phyloP scores from a whole-genome alignment of 2,888 invertebrate species.

The Drosophila quinaria region DNA sequence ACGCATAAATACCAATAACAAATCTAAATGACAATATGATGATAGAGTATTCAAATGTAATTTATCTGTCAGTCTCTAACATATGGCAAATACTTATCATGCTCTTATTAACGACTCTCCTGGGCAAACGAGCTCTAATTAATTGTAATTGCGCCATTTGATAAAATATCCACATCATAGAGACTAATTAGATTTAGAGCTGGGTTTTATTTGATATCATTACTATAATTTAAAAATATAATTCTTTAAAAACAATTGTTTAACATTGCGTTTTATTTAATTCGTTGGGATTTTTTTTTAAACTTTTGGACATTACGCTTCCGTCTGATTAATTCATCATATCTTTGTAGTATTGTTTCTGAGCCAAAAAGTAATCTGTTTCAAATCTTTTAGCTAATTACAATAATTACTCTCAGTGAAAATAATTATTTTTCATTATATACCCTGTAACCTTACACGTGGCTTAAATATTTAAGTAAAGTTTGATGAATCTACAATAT shows the following conservation, averaged over 20 bases:
- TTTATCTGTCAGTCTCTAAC: background rate
- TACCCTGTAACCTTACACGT: background rate
- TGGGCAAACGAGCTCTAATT: background rate
- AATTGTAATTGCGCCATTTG: constrained; percentile 7
- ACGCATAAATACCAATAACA: background rate
- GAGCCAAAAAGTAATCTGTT: constrained; percentile 4
- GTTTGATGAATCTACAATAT: background rate
- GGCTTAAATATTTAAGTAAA: background rate
- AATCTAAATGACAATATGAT: background rate
- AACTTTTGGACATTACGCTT: background rate
- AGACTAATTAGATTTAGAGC: background rate
- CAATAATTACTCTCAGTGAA: background rate
- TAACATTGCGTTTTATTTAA: background rate
- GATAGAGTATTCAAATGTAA: constrained; percentile 1
- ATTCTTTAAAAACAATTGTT: background rate
- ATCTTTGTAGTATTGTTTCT: background rate
- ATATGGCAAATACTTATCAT: background rate
- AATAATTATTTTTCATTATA: background rate
- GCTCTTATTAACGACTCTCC: background rate
- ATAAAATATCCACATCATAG: background rate
- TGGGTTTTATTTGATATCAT: background rate
- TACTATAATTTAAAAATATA: background rate
- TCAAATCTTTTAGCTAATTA: constrained; percentile 1
- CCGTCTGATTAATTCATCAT: background rate
- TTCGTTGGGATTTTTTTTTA: background rate